Evolutionary conservation across 2,888 invertebrate species (phyloP).

Genomic region (Cephus sareptanus): DNA sequence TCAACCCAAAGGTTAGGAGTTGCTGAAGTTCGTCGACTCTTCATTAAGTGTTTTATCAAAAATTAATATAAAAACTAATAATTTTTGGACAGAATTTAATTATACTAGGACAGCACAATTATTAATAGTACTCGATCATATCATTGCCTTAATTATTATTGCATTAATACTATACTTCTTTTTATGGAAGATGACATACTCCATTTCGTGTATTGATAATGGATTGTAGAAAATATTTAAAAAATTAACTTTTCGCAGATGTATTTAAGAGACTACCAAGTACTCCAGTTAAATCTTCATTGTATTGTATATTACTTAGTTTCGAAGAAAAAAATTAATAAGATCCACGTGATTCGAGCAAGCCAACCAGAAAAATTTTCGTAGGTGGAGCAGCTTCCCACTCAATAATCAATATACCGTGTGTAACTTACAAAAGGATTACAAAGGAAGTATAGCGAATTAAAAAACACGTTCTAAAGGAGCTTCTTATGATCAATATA

Average conservation of each 20-base stretch:
- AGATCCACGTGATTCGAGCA: not conserved
- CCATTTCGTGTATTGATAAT: not conserved
- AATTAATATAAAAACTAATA: not conserved
- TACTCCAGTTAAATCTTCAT: not conserved
- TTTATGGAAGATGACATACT: not conserved
- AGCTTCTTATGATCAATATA: not conserved
- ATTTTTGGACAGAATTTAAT: not conserved
- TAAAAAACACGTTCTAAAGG: not conserved
- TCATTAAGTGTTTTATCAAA: not conserved
- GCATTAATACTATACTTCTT: not conserved
- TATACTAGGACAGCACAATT: too few relatives aligned
- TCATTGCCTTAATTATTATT: not conserved
- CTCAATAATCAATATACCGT: constrained; percentile 17
- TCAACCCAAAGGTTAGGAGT: not conserved
- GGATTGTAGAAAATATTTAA: not conserved
- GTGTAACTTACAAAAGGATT: not conserved
- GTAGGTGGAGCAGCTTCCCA: constrained; percentile 50
- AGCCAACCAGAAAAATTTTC: constrained; percentile 14
- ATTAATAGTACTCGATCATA: not conserved
- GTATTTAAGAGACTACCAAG: not conserved
- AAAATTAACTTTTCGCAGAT: not conserved
- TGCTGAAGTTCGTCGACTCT: not conserved
- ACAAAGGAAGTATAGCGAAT: not conserved
- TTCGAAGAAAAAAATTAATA: not conserved
- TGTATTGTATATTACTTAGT: not conserved